Conservation (phyloP, 2,113 vertebrate species). For the Pipa parva region DNA sequence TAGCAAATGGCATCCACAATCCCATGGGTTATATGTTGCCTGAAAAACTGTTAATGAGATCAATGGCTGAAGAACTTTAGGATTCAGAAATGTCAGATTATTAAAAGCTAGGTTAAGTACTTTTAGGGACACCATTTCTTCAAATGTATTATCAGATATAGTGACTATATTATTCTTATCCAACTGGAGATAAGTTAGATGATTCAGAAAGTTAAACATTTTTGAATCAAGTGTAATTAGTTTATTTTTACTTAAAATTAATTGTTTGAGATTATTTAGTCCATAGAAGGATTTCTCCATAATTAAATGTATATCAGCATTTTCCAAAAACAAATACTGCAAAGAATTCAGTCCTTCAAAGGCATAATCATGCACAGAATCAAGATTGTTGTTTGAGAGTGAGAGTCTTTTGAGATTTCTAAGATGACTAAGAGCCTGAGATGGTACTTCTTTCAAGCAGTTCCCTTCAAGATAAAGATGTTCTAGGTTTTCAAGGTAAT, state of each 20-base stretch:
- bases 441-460: constrained; percentile 57
- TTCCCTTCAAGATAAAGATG: constrained; percentile 63
- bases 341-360: constrained; percentile 61
- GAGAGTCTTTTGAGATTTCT: constrained; percentile 60
- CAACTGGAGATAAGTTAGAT: constrained; percentile 60
- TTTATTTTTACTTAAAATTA: constrained; percentile 60
- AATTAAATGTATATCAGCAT: constrained; percentile 55
- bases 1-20: constrained; percentile 63
- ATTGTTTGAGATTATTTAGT: constrained; percentile 57
- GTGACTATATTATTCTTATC: constrained; percentile 60
- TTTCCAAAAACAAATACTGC: constrained; percentile 57
- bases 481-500: constrained; percentile 55
- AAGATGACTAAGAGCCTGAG: constrained; percentile 56
- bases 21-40: constrained; percentile 66
- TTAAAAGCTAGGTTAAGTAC: constrained; percentile 70
- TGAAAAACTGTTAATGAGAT: constrained; percentile 63
- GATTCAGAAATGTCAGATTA: constrained; percentile 65
- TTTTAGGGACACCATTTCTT: constrained; percentile 63
- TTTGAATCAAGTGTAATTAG: constrained; percentile 60
- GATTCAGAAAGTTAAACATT: constrained; percentile 54
- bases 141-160: constrained; percentile 57
- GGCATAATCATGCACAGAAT: constrained; percentile 56
- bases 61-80: constrained; percentile 62
- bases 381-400: constrained; percentile 60
- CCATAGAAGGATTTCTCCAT: constrained; percentile 57